Percentiles rank a stretch among this genome's conserved stretches.
These are phyloP conservation scores for Colletes latitarsis DNA, from an alignment of 1,140 invertebrate species.

Conservation along the genomic window DNA sequence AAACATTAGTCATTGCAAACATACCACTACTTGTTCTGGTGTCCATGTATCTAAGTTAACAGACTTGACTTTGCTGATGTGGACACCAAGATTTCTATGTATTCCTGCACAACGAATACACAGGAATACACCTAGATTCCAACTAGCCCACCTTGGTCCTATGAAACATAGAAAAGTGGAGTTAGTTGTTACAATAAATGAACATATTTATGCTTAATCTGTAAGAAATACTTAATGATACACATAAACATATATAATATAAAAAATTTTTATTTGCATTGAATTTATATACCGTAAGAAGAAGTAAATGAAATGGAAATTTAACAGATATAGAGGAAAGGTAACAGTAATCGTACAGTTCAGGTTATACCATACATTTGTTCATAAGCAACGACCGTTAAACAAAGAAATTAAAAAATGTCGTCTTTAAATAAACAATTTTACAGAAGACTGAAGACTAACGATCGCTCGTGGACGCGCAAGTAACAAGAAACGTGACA, in stretches of 20 bases:
- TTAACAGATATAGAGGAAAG: too few species aligned
- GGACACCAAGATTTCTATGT: slow-evolving; percentile 98
- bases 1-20: neutral
- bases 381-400: neutral
- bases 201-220: slow-evolving; percentile 3
- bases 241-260: neutral
- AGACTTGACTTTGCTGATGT: slow-evolving; percentile 98
- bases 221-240: neutral
- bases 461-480: neutral
- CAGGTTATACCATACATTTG: neutral
- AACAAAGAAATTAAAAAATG: neutral
- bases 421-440: neutral
- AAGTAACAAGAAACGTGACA: neutral
- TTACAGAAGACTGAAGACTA: neutral
- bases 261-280: neutral
- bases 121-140: slow-evolving; percentile 98
- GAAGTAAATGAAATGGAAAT: neutral
- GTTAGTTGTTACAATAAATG: neutral
- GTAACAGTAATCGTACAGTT: neutral
- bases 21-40: slow-evolving; percentile 96
- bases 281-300: neutral
- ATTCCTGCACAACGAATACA: slow-evolving; percentile 99
- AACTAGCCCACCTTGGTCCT: slow-evolving; percentile 99
- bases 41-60: slow-evolving; percentile 99
- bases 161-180: slow-evolving; percentile 59